Base-by-base conservation (phyloP, 2,888 invertebrate species). In the Polyommatus icarus region DNA sequence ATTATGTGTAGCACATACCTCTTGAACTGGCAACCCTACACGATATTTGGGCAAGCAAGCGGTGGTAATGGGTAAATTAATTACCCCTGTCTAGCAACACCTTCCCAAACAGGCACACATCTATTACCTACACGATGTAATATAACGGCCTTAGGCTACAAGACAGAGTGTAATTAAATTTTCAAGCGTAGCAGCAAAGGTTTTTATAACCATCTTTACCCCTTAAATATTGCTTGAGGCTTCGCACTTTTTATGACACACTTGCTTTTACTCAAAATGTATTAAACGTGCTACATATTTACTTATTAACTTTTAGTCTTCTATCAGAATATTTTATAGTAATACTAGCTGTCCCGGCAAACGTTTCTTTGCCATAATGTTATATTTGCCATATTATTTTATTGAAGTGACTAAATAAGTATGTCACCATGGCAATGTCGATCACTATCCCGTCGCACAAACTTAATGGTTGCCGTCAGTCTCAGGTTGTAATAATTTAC, bases 61-160 rank as follows among this genome's bases (percentile, higher is more conserved):
- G 12, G 61, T 61, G 24, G 24, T 61, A 61, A 61, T 61, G 61
- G 24, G 61, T 61, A 24, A 61, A 61, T 61, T 61, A 61, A 61
- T 61, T 61, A 61, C 12, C 24, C 61, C 61, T 24, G 61, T 61
- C 61, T 61, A 24, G 61, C 61, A 61, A 61, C 61, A 24, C 61
- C 61, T 61, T 61, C 24, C 24, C 12, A 61, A 61, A 12, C 61
- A 61, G 12, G 61, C 61, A 61, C 61, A 61, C 61, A 24, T 59
- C 59, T 61, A 61, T 61, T 61, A n/a, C n/a, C n/a, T n/a, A 24
- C 24, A 61, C 61, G 61, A 61, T 61, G 61, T 61, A 61, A 61
- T 61, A 24, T 24, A 20, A 61, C 61, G 24, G 61, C 61, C 61
- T 10, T 24, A 24, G 61, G 61, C 12, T 61, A 24, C 61, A 61